Base-by-base conservation (phyloP, 2,797 vertebrate species). In the Macropodus opercularis region DNA sequence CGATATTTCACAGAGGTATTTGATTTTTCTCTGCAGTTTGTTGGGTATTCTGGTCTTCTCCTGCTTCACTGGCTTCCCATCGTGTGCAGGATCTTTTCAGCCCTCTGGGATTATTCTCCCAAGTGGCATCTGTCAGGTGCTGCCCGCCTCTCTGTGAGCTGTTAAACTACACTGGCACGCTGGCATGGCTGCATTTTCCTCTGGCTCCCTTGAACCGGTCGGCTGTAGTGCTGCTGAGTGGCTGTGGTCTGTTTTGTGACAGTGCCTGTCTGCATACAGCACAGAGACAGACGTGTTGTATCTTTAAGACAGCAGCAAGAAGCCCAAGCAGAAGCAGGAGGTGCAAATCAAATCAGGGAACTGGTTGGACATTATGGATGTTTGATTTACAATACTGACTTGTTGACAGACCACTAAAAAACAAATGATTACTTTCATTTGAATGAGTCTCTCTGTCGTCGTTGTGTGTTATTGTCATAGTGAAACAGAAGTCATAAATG, bases 101-200 rank as follows among this genome's bases (percentile, higher is more conserved):
- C 48, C 49, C 69, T 69, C 27, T 46, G 76, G 74, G 76, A 79
- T 73, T 66, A 59, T 31, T 47, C 34, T 58, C 64, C 52, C 40
- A 63, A 83, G 86, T 85, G 83, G 85, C 89, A 86, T 89, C 86
- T 90, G 89, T 87, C 87, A 90, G 89, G 87, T 90, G 88, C 79
- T 77, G 81, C 67, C 72, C 18, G 80, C 79, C 87, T 88, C 87
- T 85, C 83, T 84, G 59, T 32, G 57, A 63, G 74, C 80, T 82
- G 76, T 38, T 75, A 77, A 81, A 77, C 69, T 84, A 32, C 60
- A 26, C 70, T 87, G 84, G 86, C 79, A 67, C 34, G 19, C 57
- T 48, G 69, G 69, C 71, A 69, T 22, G 71, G 70, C 52, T 62
- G 54, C 52, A 71, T 60, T 71, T 66, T 69, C 55, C 73, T 73